A percentile compares a stretch with the other conserved stretches of the same genome.
Evolutionary conservation across 2,113 vertebrate genomes (phyloP).

Genomic region (Serilophus lunatus): DNA sequence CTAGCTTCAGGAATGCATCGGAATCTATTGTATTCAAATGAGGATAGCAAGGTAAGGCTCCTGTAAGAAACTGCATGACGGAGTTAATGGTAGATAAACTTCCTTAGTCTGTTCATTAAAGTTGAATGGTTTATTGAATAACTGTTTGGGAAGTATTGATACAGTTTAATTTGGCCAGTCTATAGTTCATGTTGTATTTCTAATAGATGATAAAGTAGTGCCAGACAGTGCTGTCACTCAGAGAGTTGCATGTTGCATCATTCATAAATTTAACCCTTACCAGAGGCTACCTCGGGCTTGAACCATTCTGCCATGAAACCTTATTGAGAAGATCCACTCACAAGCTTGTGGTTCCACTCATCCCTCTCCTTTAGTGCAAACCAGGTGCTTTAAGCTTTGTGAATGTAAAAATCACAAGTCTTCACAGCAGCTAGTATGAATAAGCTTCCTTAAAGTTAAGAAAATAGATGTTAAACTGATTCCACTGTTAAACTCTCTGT

Average conservation of each 20-base stretch:
- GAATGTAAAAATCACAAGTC: not conserved
- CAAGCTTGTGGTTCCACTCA: not conserved
- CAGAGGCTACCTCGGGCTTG: not conserved
- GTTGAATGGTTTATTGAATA: accelerated
- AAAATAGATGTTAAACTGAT: not conserved
- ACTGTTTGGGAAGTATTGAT: not conserved
- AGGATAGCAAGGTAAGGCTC: not conserved
- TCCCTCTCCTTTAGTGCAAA: not conserved
- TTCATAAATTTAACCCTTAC: not conserved
- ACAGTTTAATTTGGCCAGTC: not conserved
- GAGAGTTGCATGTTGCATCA: not conserved
- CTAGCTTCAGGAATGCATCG: not conserved
- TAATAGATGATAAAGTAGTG: not conserved
- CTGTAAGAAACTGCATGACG: not conserved
- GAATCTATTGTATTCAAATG: not conserved
- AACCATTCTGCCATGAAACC: not conserved
- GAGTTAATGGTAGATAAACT: not conserved
- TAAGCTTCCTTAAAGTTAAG: not conserved
- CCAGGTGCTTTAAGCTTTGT: not conserved
- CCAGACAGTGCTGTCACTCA: not conserved
- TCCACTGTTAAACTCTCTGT: not conserved
- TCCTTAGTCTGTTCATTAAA: not conserved
- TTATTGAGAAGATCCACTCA: accelerated
- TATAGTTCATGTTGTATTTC: not conserved
- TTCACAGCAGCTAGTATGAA: not conserved